Conservation (phyloP, 2,113 vertebrate species). For the Tenrec ecaudatus region DNA sequence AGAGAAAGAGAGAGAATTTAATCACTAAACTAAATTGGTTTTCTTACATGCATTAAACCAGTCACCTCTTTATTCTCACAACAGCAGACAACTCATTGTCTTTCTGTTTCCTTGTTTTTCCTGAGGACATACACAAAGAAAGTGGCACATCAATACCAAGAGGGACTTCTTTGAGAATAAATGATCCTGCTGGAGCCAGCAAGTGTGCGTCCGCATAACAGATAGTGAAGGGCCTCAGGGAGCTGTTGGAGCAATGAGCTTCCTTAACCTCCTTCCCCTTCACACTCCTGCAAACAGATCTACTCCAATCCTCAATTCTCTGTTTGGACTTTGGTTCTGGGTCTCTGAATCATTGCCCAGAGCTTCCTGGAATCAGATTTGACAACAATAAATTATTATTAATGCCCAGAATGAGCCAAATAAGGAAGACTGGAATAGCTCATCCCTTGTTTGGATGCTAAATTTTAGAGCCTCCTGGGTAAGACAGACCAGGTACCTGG, state of each 20-base stretch:
- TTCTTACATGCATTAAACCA: neutral
- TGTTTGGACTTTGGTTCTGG: slow-evolving; percentile 54
- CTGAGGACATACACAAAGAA: slow-evolving; percentile 7
- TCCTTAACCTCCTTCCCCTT: neutral
- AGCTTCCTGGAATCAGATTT: neutral
- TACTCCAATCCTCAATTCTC: neutral
- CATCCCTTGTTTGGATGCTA: neutral
- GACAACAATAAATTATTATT: neutral
- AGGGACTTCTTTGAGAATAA: neutral
- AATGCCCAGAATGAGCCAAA: too few species aligned
- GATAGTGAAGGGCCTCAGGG: neutral
- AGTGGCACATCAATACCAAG: slow-evolving; percentile 24
- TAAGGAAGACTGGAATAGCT: neutral
- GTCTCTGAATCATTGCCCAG: neutral
- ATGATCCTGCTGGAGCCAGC: neutral
- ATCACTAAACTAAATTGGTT: neutral
- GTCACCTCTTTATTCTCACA: neutral
- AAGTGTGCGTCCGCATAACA: neutral
- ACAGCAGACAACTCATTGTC: neutral
- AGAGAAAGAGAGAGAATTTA: neutral
- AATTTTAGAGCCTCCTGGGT: neutral
- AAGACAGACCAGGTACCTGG: too few species aligned
- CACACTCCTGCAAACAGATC: neutral
- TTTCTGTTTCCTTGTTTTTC: slow-evolving; percentile 41
- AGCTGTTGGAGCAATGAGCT: neutral